Percentiles rank a stretch among this genome's conserved stretches.
Evolutionary conservation across 2,113 vertebrate genomes (phyloP).

Genomic region (Paradisaea rubra): DNA sequence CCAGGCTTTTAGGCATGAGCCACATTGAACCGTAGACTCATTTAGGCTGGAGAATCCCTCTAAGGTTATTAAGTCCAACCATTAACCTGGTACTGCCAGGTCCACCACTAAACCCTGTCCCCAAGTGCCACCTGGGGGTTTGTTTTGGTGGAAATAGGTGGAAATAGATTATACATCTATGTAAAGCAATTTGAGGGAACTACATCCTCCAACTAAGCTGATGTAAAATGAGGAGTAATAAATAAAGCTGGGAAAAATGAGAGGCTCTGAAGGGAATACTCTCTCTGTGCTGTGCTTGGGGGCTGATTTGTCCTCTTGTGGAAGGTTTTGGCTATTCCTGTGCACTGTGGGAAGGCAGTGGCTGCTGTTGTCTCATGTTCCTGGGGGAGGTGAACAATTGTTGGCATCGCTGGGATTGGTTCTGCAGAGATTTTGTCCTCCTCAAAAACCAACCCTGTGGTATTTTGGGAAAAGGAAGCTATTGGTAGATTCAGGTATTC

Average conservation of each 20-base stretch:
- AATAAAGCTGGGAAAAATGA: not conserved
- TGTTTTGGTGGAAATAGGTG: not conserved
- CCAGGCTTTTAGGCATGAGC: not conserved
- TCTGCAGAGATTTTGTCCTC: not conserved
- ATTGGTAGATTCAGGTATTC: not conserved
- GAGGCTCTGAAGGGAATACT: not conserved
- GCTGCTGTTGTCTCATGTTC: not conserved
- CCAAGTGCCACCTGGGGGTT: not conserved
- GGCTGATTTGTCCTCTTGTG: not conserved
- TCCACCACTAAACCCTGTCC: not conserved
- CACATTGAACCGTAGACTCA: not conserved
- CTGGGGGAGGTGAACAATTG: not conserved
- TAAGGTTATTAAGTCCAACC: too few species aligned
- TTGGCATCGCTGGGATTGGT: not conserved
- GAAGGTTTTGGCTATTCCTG: not conserved
- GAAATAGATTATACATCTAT: not conserved
- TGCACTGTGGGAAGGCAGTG: fast-evolving
- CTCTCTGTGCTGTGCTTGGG: not conserved
- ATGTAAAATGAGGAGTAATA: not conserved
- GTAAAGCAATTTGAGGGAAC: not conserved
- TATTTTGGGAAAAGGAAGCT: not conserved
- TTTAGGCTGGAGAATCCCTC: not conserved
- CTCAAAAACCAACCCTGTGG: not conserved
- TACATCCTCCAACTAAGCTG: not conserved
- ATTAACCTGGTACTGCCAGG: not conserved